Evolutionary conservation across 2,797 vertebrate genomes (phyloP).

Genomic region (Enoplosus armatus): DNA sequence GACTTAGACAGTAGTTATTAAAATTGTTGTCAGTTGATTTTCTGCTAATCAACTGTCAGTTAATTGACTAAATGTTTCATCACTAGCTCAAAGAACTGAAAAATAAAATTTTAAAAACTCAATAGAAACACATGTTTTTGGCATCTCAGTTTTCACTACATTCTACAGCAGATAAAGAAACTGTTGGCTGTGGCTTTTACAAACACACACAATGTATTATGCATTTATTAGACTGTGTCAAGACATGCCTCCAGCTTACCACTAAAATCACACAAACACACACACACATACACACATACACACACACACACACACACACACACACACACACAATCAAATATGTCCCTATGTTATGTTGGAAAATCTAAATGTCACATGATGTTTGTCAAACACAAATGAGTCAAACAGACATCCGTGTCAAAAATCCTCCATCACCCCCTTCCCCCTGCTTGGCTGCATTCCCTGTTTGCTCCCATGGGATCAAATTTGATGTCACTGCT

Average conservation of each 20-base stretch:
- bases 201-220: conserved; percentile 9
- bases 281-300: too few species aligned
- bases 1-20: background rate
- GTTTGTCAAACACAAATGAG: conserved; percentile 25
- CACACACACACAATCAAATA: background rate
- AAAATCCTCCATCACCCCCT: conserved; percentile 27
- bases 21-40: background rate
- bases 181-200: background rate
- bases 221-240: too few species aligned
- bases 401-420: conserved; percentile 20
- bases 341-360: conserved; percentile 15
- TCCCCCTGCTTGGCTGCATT: background rate
- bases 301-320: conserved; percentile 1
- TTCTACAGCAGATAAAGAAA: too few species aligned
- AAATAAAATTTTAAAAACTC: background rate
- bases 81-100: background rate
- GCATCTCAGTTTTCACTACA: background rate
- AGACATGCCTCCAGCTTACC: too few species aligned
- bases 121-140: too few species aligned
- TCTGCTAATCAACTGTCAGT: background rate
- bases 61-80: background rate
- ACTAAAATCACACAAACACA: background rate
- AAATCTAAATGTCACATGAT: conserved; percentile 29
- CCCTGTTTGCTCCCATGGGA: conserved; percentile 24
- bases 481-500: conserved; percentile 30